Conservation (phyloP, 2,113 vertebrate species). For the Eulemur rufifrons region DNA sequence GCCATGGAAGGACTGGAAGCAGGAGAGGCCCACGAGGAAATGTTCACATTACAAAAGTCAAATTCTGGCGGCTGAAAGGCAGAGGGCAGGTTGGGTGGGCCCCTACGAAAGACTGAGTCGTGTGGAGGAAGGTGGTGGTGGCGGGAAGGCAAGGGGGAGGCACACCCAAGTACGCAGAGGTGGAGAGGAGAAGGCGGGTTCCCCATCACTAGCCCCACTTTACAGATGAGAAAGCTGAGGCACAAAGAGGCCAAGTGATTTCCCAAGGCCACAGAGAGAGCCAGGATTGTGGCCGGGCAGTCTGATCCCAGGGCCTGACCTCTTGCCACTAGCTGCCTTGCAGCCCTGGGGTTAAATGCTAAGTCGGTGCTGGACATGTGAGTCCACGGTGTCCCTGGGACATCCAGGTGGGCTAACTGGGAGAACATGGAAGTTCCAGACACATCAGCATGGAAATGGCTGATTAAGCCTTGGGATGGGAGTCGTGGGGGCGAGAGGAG, state of each 20-base stretch:
- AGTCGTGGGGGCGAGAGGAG: not conserved
- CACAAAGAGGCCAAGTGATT: not conserved
- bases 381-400: not conserved
- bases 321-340: not conserved
- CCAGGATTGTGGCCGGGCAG: not conserved
- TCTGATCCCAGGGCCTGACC: not conserved
- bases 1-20: not conserved
- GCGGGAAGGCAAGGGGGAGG: accelerated
- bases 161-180: accelerated
- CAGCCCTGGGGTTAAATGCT: not conserved
- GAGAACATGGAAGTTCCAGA: not conserved
- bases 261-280: not conserved
- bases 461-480: not conserved
- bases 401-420: not conserved
- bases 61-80: not conserved
- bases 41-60: not conserved
- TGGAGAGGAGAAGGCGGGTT: not conserved
- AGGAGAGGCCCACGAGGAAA: not conserved
- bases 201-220: not conserved
- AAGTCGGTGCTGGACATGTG: not conserved
- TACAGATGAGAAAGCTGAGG: not conserved
- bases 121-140: not conserved
- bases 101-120: not conserved
- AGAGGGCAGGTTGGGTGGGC: too few species aligned
- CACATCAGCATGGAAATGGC: not conserved